Conservation (phyloP, 2,113 vertebrate genomes). For the Mobula hypostoma region DNA sequence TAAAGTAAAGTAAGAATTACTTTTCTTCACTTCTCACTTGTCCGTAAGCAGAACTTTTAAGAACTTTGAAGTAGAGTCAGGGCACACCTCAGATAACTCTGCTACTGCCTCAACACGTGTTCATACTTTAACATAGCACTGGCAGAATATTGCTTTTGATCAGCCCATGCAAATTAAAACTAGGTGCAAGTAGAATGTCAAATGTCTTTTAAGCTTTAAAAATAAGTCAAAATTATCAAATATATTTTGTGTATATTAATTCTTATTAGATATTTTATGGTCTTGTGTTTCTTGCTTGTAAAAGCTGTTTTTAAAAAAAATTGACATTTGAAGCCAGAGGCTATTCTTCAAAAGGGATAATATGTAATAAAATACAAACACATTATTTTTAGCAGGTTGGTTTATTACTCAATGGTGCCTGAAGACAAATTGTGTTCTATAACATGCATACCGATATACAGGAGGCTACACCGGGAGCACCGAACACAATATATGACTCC, state of each 20-base stretch:
- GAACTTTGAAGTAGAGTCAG: neutral
- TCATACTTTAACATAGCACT: neutral
- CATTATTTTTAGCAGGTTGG: neutral
- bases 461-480: too few relatives aligned
- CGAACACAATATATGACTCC: too few relatives aligned
- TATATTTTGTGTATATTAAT: neutral
- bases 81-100: too few relatives aligned
- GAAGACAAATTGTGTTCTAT: neutral
- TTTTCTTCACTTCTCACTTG: neutral
- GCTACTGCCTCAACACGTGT: neutral
- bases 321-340: neutral
- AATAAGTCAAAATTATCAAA: neutral
- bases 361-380: neutral
- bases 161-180: neutral
- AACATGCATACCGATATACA: neutral
- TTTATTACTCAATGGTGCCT: neutral
- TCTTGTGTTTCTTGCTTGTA: neutral
- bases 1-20: neutral
- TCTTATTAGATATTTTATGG: neutral
- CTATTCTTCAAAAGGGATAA: conserved; percentile 23
- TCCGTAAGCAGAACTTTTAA: neutral
- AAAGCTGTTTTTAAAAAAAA: neutral
- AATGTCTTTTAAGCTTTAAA: neutral
- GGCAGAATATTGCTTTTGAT: neutral
- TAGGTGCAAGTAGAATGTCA: neutral